phyloP scores from a whole-genome alignment of 2,888 invertebrate genomes.

The Phortica okadai region DNA sequence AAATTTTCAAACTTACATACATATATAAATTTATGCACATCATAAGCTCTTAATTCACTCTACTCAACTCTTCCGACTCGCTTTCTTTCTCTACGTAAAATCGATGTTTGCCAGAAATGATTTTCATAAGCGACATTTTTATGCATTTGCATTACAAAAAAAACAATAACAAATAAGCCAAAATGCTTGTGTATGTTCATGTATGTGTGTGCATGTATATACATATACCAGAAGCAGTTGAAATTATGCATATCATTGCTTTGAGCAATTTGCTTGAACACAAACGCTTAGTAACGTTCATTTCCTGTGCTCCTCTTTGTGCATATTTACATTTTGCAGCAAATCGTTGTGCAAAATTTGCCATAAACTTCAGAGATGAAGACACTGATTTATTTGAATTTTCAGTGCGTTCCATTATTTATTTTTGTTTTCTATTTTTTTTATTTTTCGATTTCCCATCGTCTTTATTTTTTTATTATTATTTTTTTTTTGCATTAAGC shows the following conservation, averaged over 20 bases:
- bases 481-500: not conserved
- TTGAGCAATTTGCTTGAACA: constrained; percentile 42
- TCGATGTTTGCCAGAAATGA: not conserved
- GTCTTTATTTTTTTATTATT: not conserved
- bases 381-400: constrained; percentile 55
- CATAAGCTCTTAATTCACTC: not conserved
- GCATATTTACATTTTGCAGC: constrained; percentile 20
- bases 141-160: constrained; percentile 3
- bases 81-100: not conserved
- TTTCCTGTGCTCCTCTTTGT: not conserved
- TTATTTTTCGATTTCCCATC: constrained; percentile 3
- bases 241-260: constrained; percentile 66
- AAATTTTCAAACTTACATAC: not conserved
- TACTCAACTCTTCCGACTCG: not conserved
- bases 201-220: not conserved
- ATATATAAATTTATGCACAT: not conserved
- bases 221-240: constrained; percentile 4
- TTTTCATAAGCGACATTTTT: not conserved
- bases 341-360: constrained; percentile 39
- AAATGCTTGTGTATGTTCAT: not conserved
- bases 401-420: not conserved
- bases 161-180: not conserved
- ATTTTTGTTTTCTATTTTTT: no score
- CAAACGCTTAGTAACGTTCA: not conserved
- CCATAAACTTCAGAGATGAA: constrained; percentile 41